Evolutionary conservation across 2,888 invertebrate species (phyloP).

Genomic region (Rotaria socialis): DNA sequence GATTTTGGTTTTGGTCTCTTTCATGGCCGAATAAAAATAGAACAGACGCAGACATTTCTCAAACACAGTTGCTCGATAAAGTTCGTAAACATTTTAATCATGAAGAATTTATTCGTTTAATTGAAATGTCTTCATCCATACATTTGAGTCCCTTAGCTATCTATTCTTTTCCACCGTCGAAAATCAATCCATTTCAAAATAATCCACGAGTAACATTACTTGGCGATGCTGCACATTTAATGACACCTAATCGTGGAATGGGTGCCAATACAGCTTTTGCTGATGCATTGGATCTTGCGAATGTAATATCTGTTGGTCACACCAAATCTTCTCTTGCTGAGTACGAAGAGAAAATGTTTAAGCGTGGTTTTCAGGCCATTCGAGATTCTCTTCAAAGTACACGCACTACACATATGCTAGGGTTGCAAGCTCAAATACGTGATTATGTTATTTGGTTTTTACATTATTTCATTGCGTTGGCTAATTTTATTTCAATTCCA

Average conservation of each 20-base stretch:
- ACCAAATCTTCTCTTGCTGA: background rate
- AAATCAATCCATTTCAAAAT: background rate
- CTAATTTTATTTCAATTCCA: background rate
- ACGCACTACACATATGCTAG: background rate
- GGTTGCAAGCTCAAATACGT: background rate
- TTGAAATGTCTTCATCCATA: background rate
- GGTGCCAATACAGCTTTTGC: slow-evolving; percentile 19
- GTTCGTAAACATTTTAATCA: background rate
- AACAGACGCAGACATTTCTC: background rate
- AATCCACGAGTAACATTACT: background rate
- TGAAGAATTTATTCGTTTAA: background rate
- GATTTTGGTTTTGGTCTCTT: background rate
- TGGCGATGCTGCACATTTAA: slow-evolving; percentile 14
- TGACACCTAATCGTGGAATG: background rate
- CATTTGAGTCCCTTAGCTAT: no score
- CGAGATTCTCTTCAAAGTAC: background rate
- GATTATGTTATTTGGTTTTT: background rate
- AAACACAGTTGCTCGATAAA: background rate
- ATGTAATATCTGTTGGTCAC: no score
- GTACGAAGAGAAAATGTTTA: slow-evolving; percentile 29
- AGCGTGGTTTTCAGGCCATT: slow-evolving; percentile 1
- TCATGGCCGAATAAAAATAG: background rate
- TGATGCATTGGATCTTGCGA: background rate
- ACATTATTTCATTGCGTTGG: background rate
- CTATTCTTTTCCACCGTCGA: background rate